Conservation (phyloP, 2,797 vertebrate species). For the Gorsachius magnificus region DNA sequence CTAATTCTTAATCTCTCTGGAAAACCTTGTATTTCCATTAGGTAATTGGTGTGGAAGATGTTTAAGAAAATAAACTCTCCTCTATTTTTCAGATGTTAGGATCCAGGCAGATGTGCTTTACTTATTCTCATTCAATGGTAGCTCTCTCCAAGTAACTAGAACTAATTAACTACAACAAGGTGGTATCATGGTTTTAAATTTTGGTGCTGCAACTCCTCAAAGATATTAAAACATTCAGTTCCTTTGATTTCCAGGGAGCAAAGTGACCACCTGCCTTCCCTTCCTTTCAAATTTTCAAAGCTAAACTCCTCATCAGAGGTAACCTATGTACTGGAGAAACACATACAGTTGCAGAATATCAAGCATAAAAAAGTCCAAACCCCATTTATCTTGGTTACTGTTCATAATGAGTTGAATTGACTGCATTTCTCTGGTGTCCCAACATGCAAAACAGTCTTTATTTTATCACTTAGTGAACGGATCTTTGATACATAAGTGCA, state of each 20-base stretch:
- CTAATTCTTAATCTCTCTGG: background rate
- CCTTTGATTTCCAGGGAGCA: background rate
- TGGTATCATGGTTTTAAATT: background rate
- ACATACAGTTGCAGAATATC: background rate
- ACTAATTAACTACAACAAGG: background rate
- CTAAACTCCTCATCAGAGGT: background rate
- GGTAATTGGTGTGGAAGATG: background rate
- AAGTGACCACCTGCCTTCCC: background rate
- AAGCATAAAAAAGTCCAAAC: background rate
- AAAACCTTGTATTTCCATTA: background rate
- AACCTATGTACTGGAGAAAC: background rate
- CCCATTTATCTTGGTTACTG: accelerated
- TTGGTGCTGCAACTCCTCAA: background rate
- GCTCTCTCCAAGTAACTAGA: background rate
- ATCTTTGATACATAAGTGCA: background rate
- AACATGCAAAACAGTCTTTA: background rate
- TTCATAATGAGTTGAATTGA: background rate
- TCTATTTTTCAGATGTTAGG: background rate
- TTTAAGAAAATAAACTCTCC: background rate
- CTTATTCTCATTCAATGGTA: background rate
- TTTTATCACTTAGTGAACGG: background rate
- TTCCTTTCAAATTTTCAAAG: background rate
- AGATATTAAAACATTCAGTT: background rate
- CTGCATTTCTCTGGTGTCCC: background rate
- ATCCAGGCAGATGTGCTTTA: background rate